Conservation (phyloP, 2,888 invertebrate species). For the Dendrolimus houi region DNA sequence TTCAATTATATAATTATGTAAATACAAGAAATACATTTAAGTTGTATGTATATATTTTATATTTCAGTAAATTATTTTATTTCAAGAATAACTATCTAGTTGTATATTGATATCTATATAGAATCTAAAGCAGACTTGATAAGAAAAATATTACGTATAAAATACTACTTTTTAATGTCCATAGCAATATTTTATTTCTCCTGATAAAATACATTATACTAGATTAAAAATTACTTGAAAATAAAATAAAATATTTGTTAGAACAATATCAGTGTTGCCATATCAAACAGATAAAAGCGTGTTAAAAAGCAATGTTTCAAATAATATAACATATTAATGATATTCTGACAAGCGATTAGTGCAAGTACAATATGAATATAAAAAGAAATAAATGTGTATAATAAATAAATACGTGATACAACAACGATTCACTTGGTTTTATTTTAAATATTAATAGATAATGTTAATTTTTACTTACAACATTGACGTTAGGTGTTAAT, state of each 20-base stretch:
- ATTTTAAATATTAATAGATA: constrained; percentile 47
- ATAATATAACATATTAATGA: constrained; percentile 3
- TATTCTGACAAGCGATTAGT: not conserved
- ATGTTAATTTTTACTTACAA: constrained; percentile 66
- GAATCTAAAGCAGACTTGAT: constrained; percentile 15
- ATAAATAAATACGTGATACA: constrained; percentile 22
- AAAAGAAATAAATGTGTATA: constrained; percentile 1
- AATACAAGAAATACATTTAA: no score
- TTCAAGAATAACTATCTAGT: no score
- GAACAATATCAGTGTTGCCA: not conserved
- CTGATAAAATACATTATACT: no score
- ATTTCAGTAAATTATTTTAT: no score
- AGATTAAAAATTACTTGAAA: no score
- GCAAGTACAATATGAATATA: constrained; percentile 6
- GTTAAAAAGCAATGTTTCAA: constrained; percentile 2
- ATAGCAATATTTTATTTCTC: no score
- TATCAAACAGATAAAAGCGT: not conserved
- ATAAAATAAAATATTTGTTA: no score
- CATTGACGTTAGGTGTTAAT: constrained; percentile 51
- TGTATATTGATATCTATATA: no score
- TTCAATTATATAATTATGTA: no score
- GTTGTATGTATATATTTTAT: no score
- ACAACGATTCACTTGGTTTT: constrained; percentile 1
- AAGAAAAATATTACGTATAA: constrained; percentile 23
- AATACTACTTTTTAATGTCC: constrained; percentile 1